phyloP scores from a whole-genome alignment of 2,113 vertebrate genomes.

The Oryctolagus cuniculus region mOryCun1.1 NC_091432.1:65033501-65034000 shows the following conservation, averaged over 20 bases:
- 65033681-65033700: slow-evolving; percentile 31
- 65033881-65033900: background rate
- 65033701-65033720: background rate
- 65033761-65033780: slow-evolving; percentile 30
- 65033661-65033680: background rate
- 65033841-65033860: background rate
- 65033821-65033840: background rate
- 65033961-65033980: background rate
- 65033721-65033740: slow-evolving; percentile 42
- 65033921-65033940: background rate
- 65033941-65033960: background rate
- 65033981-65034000: background rate
- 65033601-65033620: slow-evolving; percentile 31
- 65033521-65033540: slow-evolving; percentile 30
- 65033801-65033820: background rate
- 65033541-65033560: slow-evolving; percentile 26
- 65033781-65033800: background rate
- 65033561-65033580: slow-evolving; percentile 6
- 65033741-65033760: background rate
- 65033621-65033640: slow-evolving; percentile 19
- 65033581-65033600: slow-evolving; percentile 15
- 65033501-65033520: slow-evolving; percentile 13
- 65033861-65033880: slow-evolving; percentile 35
- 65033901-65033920: background rate
- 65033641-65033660: background rate